Evolutionary conservation across 2,888 invertebrate genomes (phyloP).

Genomic region (Aspidiotus rigidus): DNA sequence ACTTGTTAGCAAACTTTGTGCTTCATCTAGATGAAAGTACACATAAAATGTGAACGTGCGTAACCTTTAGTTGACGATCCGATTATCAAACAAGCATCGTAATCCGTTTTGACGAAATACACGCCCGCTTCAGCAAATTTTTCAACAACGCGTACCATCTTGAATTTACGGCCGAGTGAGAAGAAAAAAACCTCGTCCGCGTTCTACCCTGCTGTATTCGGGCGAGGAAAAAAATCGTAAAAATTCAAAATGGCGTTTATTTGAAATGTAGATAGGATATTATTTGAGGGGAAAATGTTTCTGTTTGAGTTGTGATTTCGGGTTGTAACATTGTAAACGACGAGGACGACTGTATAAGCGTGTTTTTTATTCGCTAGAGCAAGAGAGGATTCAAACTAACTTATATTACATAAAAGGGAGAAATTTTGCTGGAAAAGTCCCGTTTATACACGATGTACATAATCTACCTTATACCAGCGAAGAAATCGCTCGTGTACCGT

Average conservation of each 20-base stretch:
- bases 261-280: conserved; percentile 32
- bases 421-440: conserved; percentile 28
- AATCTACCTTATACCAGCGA: conserved; percentile 12
- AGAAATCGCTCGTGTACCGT: conserved; percentile 26
- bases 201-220: too few relatives aligned
- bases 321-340: conserved; percentile 30
- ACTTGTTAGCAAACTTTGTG: too few relatives aligned
- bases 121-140: too few relatives aligned
- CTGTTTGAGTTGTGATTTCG: conserved; percentile 33
- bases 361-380: conserved; percentile 21
- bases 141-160: too few relatives aligned
- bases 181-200: too few relatives aligned
- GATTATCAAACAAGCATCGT: too few relatives aligned
- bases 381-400: conserved; percentile 1
- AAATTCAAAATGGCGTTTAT: conserved; percentile 33
- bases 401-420: conserved; percentile 28
- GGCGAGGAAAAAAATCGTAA: conserved; percentile 6
- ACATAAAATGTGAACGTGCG: too few relatives aligned
- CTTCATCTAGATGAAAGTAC: too few relatives aligned
- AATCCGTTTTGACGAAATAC: too few relatives aligned
- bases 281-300: conserved; percentile 31
- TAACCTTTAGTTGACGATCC: too few relatives aligned
- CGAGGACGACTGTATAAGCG: background rate
- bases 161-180: too few relatives aligned
- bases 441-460: background rate